Evolutionary conservation across 2,888 invertebrate species (phyloP).

Genomic region (Ophioninae sp.): DNA sequence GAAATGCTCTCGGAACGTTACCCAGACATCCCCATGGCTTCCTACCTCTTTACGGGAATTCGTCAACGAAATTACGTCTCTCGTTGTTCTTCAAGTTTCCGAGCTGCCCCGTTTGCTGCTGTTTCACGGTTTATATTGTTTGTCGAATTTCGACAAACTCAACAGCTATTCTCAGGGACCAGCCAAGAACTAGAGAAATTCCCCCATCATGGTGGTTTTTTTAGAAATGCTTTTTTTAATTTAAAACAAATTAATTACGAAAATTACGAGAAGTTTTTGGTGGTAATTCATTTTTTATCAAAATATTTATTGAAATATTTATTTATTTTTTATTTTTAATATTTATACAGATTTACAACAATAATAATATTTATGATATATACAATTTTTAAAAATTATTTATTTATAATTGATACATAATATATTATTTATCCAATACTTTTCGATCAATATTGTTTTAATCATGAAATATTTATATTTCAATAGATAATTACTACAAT

Average conservation of each 20-base stretch:
- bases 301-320: too few species aligned
- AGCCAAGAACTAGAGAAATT: neutral
- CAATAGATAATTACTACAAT: too few species aligned
- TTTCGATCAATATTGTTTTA: too few species aligned
- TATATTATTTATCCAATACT: too few species aligned
- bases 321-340: too few species aligned
- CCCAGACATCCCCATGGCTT: constrained; percentile 9
- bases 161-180: neutral
- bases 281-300: neutral
- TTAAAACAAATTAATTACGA: too few species aligned
- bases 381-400: too few species aligned
- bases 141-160: neutral
- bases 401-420: too few species aligned
- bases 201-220: neutral
- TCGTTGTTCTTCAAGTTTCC: constrained; percentile 12
- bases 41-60: constrained; percentile 31
- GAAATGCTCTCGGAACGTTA: constrained; percentile 39
- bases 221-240: neutral
- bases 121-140: neutral
- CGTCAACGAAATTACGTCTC: constrained; percentile 34
- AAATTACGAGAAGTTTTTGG: neutral
- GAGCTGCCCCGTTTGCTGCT: neutral
- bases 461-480: too few species aligned
- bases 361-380: too few species aligned
- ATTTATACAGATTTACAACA: too few species aligned